Base-by-base conservation (phyloP, 2,113 vertebrate genomes). In the Chrysochloris asiatica region DNA sequence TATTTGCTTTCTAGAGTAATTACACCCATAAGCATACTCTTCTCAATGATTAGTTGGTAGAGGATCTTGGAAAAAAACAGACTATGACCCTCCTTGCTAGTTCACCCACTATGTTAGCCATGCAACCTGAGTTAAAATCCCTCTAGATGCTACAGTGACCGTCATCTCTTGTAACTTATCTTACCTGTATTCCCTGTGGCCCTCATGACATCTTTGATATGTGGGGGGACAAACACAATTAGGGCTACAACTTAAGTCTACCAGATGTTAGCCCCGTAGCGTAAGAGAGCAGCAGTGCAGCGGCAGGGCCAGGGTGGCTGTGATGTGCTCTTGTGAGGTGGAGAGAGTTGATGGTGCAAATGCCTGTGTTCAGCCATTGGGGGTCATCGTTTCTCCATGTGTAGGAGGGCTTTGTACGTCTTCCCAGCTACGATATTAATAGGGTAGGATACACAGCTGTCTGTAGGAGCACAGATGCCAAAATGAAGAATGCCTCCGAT, bases 321-420 rank as follows among this genome's bases (percentile, higher is more conserved):
- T 9, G 36, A 50, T 45, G n/a, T 61, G 76, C 61, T 65, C 54
- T 81, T 41, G 24, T 45, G 45, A 86, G 48, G 47, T 16, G 3
- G 69, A 91, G 12, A 59, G 67, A 88, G 12, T 69, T 36, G 75
- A 61, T 43, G 72, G 72, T 83, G 69, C 19, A 47, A 80, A 0
- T 96, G 82, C 88, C 45, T 89, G 22, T 5, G 1, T 19, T n/a
- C 92, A 89, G 28, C 97, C 98, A 97, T 93, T 48, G 96, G 97
- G 97, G 98, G 98, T 94, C 98, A 96, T 97, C 92, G 36, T 97
- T 97, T 95, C 88, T 89, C 96, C 59, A 86, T 0, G 0, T 81
- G 94, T 92, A 78, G 54, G 87, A 95, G 4, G 8, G 63, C 10
- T 45, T 88, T 86, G 21, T 26, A 3, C 0, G 0, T 56, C 45